These are phyloP conservation scores for Drosophila athabasca DNA, from an alignment of 1,140 invertebrate genomes.

Conservation along the genomic window DNA sequence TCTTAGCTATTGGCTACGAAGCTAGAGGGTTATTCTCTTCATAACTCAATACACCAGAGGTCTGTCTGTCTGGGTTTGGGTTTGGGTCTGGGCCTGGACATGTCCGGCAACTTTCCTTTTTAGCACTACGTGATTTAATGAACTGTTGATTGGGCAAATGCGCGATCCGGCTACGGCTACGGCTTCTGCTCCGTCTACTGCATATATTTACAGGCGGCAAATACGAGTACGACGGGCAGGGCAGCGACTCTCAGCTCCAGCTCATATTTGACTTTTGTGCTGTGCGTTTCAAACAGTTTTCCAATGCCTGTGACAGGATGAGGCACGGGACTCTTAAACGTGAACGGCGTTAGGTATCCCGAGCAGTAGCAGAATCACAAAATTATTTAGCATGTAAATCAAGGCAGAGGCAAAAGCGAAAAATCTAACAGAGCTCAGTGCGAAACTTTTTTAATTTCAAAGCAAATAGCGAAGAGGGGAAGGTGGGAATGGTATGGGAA, in stretches of 20 bases:
- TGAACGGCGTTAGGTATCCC: background rate
- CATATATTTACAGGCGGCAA: constrained; percentile 60
- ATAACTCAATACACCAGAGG: background rate
- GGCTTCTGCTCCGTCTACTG: constrained; percentile 16
- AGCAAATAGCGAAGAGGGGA: constrained; percentile 60
- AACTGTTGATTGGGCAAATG: constrained; percentile 71
- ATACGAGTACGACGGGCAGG: constrained; percentile 23
- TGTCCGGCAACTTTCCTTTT: constrained; percentile 7
- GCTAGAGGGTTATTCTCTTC: background rate
- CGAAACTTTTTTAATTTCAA: constrained; percentile 81
- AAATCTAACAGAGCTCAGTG: constrained; percentile 68
- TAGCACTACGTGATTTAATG: constrained; percentile 59
- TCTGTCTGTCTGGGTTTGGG: background rate
- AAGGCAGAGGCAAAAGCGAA: constrained; percentile 58
- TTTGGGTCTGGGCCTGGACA: constrained; percentile 9
- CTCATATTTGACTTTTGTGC: constrained; percentile 76
- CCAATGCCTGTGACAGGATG: constrained; percentile 20
- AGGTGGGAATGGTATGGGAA: background rate
- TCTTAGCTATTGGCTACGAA: too few relatives aligned
- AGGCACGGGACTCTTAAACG: too few relatives aligned
- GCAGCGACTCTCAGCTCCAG: constrained; percentile 31
- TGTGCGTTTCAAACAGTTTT: constrained; percentile 67
- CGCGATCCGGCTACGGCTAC: constrained; percentile 22
- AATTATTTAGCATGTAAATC: constrained; percentile 82
- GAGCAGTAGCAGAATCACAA: constrained; percentile 34